Evolutionary conservation across 2,797 vertebrate species (phyloP), one percentile per base, ranked within the genome.

Genomic region (Pantherophis alleghaniensis): DNA sequence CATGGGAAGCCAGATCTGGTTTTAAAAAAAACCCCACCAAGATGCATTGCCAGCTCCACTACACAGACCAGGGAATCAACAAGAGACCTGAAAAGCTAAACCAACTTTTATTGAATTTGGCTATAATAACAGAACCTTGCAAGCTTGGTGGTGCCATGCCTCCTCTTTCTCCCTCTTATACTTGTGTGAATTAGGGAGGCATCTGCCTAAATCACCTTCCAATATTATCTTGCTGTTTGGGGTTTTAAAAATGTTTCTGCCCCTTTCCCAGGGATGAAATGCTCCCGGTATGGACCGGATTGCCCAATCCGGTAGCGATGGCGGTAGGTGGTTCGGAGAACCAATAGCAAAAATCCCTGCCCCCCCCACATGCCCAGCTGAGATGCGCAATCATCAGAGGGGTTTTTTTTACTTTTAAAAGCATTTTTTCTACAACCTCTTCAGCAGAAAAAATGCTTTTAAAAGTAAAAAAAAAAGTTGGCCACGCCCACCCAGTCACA

Each of bases 1-100:
- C 93, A 93, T n/a, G 20, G 93, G 93, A 95, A 96, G 93, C 94
- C 97, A 89, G 93, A 83, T 95, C 37, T 91, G 90, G 47, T 69
- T 96, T 93, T 42, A 42, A 95, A 96, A 96, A 92, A 95, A 96
- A 37, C 1, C 91, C 95, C 93, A 95, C 93, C 94, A 95, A 92
- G 60, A 32, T 96, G 53, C 92, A 95, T 91, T 94, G 88, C 10
- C 74, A 83, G 42, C 37, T 47, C 74, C 37, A 24, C 9, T 83
- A 83, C 10, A 47, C 20, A 83, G 2, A 83, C 74, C 37, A 53
- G 51, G 22, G 10, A 83, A 47, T 47, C 37, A 83, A 47, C 10
- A 47, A 22, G 42, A 47, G 74, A 24, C 37, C 9, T 24, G 37
- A 47, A 47, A 83, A 4, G 37, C 20, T 47, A 83, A 83, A 83